Base-by-base conservation (phyloP, 2,797 vertebrate species). In the Delichon dasypus region DNA sequence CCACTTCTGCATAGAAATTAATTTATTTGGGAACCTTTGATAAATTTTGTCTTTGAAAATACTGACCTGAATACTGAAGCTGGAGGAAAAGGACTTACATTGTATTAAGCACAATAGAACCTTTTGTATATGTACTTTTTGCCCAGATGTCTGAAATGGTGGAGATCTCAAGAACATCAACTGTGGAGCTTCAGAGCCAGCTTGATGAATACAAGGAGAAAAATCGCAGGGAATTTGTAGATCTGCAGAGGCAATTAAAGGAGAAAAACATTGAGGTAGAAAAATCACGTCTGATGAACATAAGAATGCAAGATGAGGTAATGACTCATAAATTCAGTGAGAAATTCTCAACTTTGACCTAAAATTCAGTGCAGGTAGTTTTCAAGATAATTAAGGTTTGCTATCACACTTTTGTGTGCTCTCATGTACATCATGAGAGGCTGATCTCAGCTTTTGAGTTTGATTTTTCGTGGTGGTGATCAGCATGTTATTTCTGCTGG, bases 161-260 rank as follows among this genome's bases (percentile, higher is more conserved):
- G 8, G 98, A 98, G 67, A 98, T 97, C 1, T 99, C 99, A 10
- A 98, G 98, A 96, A 97, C 96, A 2, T 99, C 99, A 29, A 97
- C 98, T 3, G 96, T 98, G 91, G 99, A 99, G 92, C 98, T 99
- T 91, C 99, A 99, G 97, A 99, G 98, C 95, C 99, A 99, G 96
- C 98, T 99, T 91, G 98, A 99, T 87, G 98, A 99, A 89, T 99
- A 98, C 89, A 99, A 98, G 94, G 99, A 99, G 92, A 99, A 99
- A 95, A 99, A 98, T 91, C 98, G 98, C 36, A 97, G 96, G 85
- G 99, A 99, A 92, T 97, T 99, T 85, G 88, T 98, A 0, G 99
- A 99, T 74, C 97, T 99, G 93, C 99, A 99, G 93, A 98, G 97
- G 71, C 98, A 98, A 72, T 93, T 99, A 89, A 98, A 98, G 91